These are phyloP conservation scores for Chaenodraco wilsoni DNA, from an alignment of 2,797 vertebrate genomes.

Conservation along the genomic window DNA sequence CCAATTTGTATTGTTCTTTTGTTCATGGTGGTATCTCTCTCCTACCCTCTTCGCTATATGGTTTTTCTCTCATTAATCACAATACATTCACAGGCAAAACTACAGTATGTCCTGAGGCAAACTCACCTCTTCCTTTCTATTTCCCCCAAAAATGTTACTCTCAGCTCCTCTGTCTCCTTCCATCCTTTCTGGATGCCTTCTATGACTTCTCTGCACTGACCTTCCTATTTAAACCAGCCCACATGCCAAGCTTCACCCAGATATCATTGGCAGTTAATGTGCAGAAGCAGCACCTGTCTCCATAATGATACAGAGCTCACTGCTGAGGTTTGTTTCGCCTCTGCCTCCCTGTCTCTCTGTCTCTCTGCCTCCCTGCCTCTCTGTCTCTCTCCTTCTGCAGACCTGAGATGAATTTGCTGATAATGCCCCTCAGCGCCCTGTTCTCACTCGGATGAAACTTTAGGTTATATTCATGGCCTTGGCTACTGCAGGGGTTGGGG, in stretches of 20 bases:
- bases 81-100: conserved; percentile 17
- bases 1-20: conserved; percentile 23
- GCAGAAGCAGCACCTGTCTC: conserved; percentile 68
- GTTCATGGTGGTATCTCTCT: conserved; percentile 15
- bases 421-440: conserved; percentile 44
- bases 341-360: conserved; percentile 21
- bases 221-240: conserved; percentile 46
- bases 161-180: conserved; percentile 7
- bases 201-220: conserved; percentile 51
- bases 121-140: conserved; percentile 44
- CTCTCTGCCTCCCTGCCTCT: conserved; percentile 2
- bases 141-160: not conserved
- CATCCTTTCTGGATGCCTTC: conserved; percentile 9
- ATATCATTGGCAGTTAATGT: conserved; percentile 61
- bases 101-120: conserved; percentile 16
- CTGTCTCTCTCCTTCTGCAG: conserved; percentile 38
- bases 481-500: conserved; percentile 61
- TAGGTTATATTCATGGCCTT: conserved; percentile 61
- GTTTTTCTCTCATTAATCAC: conserved; percentile 40
- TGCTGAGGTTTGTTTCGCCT: conserved; percentile 41
- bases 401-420: conserved; percentile 70
- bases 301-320: conserved; percentile 51
- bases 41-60: not conserved
- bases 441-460: conserved; percentile 63
- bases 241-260: conserved; percentile 33